Evolutionary conservation across 2,113 vertebrate species (phyloP), one percentile per base, ranked within the genome.

Genomic region (Tinamus guttatus): DNA sequence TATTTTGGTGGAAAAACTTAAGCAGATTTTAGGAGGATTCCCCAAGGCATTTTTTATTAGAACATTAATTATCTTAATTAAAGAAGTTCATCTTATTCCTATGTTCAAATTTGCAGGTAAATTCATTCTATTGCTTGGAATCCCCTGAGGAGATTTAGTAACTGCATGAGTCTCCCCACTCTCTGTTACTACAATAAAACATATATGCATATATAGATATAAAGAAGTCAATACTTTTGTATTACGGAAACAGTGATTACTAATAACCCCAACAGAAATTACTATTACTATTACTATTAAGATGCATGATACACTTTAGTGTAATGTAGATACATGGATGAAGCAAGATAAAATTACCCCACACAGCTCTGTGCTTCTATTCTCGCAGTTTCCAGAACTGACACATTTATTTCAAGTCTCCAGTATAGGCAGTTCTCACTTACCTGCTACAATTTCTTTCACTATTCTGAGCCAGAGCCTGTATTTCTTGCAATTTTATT

Each of bases 151-250:
- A 68, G 62, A 62, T 62, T 27, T 21, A 68, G 25, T 34, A 68
- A 85, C 4, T 0, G 0, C 51, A 52, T 40, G 4, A 24, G 9
- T 30, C n/a, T 85, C 59, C 12, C 15, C 22, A 38, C n/a, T n/a
- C 9, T 38, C 38, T 27, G 43, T 4, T 59, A 22, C 25, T 38
- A 67, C 9, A 14, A 52, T 6, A 52, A 60, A 36, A 59, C 9
- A 52, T 6, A 79, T 47, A 49, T 20, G 12, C 21, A 21, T 20
- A 49, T 49, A 49, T 40, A n/a, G n/a, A n/a, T n/a, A n/a, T n/a
- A n/a, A n/a, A 43, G 15, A 43, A 43, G 11, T 64, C 41, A 43
- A 14, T 9, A 20, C 14, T 81, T 16, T 43, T 64, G 27, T 8
- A 49, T 22, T 43, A 77, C 64, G 9, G 17, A 70, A 43, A 64